phyloP scores from a whole-genome alignment of 2,888 invertebrate genomes.

The Protophormia terraenovae region DNA sequence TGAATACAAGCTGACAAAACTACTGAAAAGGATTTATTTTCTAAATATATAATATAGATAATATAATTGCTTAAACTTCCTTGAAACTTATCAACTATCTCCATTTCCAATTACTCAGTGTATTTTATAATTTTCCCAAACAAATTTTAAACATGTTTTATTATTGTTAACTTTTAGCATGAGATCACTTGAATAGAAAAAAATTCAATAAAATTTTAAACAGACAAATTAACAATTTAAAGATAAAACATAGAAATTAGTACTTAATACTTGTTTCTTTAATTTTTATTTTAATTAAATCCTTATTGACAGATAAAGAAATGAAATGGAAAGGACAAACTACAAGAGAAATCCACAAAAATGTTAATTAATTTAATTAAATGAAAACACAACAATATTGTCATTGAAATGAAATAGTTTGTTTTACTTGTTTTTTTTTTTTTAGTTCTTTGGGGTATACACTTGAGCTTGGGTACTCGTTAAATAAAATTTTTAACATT shows the following conservation, averaged over 20 bases:
- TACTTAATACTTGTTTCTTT: neutral
- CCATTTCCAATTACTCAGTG: too few relatives aligned
- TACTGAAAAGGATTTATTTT: too few relatives aligned
- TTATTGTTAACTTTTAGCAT: neutral
- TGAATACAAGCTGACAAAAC: too few relatives aligned
- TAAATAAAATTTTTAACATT: neutral
- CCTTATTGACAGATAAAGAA: neutral
- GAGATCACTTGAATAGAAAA: neutral
- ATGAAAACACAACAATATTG: constrained; percentile 10
- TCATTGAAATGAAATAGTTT: neutral
- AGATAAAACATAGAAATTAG: neutral
- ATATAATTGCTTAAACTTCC: too few relatives aligned
- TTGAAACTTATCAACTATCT: too few relatives aligned
- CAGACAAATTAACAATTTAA: neutral
- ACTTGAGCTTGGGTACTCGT: neutral
- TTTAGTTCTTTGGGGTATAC: neutral
- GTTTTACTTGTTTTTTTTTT: neutral
- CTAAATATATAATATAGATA: too few relatives aligned
- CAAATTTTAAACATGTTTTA: too few relatives aligned
- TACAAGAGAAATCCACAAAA: constrained; percentile 2
- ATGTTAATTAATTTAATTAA: constrained; percentile 27
- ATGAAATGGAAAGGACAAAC: neutral
- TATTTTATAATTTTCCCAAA: too few relatives aligned
- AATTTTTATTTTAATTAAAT: constrained; percentile 21
- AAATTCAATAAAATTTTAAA: neutral